These are phyloP conservation scores for Notoglanidium macrostoma DNA, from an alignment of 2,797 vertebrate genomes.

Conservation along the genomic window DNA sequence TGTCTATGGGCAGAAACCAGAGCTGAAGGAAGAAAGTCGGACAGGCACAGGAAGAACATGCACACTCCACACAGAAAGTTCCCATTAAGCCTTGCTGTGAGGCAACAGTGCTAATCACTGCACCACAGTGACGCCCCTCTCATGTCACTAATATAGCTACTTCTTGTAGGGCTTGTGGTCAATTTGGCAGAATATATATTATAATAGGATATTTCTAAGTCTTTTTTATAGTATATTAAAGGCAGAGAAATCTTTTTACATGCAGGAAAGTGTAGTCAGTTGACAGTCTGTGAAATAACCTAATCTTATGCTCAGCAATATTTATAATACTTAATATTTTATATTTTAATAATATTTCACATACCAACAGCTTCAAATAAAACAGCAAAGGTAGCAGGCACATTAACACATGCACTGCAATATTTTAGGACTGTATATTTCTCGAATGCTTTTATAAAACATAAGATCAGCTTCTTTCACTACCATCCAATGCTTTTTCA, in stretches of 20 bases:
- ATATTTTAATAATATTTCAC: not conserved
- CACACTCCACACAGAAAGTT: no score
- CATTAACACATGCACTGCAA: not conserved
- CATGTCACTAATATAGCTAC: not conserved
- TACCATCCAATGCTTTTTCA: not conserved
- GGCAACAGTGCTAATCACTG: no score
- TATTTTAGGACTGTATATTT: not conserved
- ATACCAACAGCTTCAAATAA: not conserved
- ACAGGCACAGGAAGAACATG: no score
- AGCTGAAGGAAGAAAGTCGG: no score
- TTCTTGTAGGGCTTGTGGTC: not conserved
- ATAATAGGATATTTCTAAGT: not conserved
- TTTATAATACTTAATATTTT: not conserved
- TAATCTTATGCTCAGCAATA: not conserved
- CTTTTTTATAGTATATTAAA: not conserved
- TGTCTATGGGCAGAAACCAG: no score
- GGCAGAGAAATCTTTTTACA: not conserved
- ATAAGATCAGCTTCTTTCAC: not conserved
- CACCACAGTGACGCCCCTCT: not conserved
- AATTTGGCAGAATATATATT: not conserved
- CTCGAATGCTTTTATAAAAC: not conserved
- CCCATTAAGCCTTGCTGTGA: no score
- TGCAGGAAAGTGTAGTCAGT: not conserved
- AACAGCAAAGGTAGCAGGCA: not conserved
- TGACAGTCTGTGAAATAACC: not conserved